Percentiles rank a stretch among this genome's conserved stretches.
These are phyloP conservation scores for Myotis myotis DNA, from an alignment of 2,797 vertebrate genomes.

Conservation along the genomic window DNA sequence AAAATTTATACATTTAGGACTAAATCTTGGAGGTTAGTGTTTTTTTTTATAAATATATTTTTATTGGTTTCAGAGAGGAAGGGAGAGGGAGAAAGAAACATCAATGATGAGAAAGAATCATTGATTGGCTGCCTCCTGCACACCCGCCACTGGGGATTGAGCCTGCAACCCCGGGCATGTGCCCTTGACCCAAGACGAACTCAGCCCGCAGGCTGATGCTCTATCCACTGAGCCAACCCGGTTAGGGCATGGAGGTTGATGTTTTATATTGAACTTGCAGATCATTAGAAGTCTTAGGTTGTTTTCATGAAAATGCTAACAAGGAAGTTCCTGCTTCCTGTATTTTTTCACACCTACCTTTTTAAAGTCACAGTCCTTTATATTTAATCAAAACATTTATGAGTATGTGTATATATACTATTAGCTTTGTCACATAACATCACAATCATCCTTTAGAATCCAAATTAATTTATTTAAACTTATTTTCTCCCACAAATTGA, in stretches of 20 bases:
- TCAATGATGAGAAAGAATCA: too few species aligned
- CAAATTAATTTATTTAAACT: not conserved
- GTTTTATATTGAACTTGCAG: not conserved
- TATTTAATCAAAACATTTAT: not conserved
- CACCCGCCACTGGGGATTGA: too few species aligned
- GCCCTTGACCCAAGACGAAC: too few species aligned
- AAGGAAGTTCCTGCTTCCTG: not conserved
- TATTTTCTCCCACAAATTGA: conserved; percentile 5
- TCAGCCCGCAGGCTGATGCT: too few species aligned
- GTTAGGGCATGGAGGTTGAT: too few species aligned
- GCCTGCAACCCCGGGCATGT: too few species aligned
- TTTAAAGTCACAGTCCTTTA: not conserved
- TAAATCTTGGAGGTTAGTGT: not conserved
- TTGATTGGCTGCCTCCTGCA: too few species aligned
- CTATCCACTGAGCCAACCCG: too few species aligned
- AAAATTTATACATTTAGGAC: not conserved
- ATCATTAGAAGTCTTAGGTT: not conserved
- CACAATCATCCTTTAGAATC: not conserved
- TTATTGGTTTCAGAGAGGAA: too few species aligned
- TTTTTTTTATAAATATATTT: not conserved
- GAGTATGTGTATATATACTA: not conserved
- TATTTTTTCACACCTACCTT: not conserved
- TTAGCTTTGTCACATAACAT: not conserved
- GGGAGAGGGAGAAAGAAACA: too few species aligned
- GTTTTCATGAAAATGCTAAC: not conserved